phyloP scores from a whole-genome alignment of 1,140 invertebrate genomes.

The Cardiocondyla obscurior region DNA sequence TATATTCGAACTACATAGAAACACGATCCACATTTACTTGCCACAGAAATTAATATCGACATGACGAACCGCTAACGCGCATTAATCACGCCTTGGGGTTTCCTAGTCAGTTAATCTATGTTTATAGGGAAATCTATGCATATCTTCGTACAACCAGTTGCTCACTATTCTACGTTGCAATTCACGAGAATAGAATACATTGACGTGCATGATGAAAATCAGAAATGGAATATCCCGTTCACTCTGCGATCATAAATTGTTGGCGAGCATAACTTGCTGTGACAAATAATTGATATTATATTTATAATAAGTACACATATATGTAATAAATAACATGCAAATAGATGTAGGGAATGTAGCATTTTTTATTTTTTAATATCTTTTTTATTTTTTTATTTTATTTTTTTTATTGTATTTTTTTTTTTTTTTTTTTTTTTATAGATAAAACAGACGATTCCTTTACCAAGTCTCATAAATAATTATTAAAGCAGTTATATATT shows the following conservation, averaged over 20 bases:
- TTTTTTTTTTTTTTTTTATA: too few relatives aligned
- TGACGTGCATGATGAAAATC: constrained; percentile 11
- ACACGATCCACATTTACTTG: constrained; percentile 15
- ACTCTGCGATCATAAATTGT: not conserved
- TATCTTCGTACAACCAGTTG: constrained; percentile 26
- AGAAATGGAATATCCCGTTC: not conserved
- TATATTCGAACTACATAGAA: constrained; percentile 19
- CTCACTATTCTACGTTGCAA: constrained; percentile 6
- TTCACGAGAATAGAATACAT: not conserved
- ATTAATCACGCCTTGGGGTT: constrained; percentile 40
- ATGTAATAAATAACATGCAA: constrained; percentile 1
- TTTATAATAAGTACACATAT: too few relatives aligned
- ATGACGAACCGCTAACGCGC: constrained; percentile 33
- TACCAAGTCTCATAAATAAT: too few relatives aligned
- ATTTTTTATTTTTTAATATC: not conserved
- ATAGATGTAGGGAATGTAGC: not conserved
- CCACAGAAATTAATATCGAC: constrained; percentile 34
- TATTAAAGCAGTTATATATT: too few relatives aligned
- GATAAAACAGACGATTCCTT: too few relatives aligned
- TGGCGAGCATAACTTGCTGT: not conserved
- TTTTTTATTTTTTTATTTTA: not conserved
- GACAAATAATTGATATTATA: not conserved
- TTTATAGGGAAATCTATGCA: constrained; percentile 24
- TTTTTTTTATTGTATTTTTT: too few relatives aligned
- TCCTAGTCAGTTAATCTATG: not conserved